Base-by-base conservation (phyloP, 2,797 vertebrate species). In the Gobionotothen gibberifrons region DNA sequence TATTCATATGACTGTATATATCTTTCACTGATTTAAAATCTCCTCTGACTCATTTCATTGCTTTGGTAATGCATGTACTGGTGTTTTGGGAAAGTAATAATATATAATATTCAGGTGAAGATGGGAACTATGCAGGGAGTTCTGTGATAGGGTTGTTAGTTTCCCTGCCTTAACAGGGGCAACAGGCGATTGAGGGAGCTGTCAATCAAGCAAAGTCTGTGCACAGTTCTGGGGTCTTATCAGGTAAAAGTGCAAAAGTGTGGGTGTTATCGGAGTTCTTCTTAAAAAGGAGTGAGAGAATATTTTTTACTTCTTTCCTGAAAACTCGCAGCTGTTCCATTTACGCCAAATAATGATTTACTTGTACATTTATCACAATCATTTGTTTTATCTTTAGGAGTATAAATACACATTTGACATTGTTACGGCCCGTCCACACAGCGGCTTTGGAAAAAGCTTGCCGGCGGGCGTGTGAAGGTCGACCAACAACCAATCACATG, bases 131-230 rank as follows among this genome's bases (percentile, higher is more conserved):
- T 36, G 32, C 32, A 36, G 48, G 11, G 19, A 22, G 6, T 26
- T 15, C 13, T 11, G 29, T n/a, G 53, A 36, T 36, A n/a, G 17
- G 16, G 26, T n/a, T 55, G 29, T 11, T 17, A 36, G 11, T n/a
- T 36, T 16, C 36, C 16, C 16, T n/a, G 15, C 53, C 9, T 36
- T 36, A 36, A 36, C 32, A 36, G 32, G 32, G 32, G 32, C 32
- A 36, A 36, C 32, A 9, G 32, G 32, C 32, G 32, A 36, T 2
- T 7, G 32, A 36, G 32, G 32, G 32, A 63, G 57, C 47, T 69
- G 58, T 73, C 58, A 40, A 11, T 78, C 26, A 40, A 56, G 13
- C 26, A 32, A 11, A 11, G 12, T 46, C 12, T 26, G 39, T 47
- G 32, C 12, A 29, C 21, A n/a, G 14, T 47, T 51, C 36, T 29